Percentiles rank a stretch among this genome's conserved stretches.
These are phyloP conservation scores for Machimus rusticus DNA, from an alignment of 2,888 invertebrate species.

Conservation along the genomic window DNA sequence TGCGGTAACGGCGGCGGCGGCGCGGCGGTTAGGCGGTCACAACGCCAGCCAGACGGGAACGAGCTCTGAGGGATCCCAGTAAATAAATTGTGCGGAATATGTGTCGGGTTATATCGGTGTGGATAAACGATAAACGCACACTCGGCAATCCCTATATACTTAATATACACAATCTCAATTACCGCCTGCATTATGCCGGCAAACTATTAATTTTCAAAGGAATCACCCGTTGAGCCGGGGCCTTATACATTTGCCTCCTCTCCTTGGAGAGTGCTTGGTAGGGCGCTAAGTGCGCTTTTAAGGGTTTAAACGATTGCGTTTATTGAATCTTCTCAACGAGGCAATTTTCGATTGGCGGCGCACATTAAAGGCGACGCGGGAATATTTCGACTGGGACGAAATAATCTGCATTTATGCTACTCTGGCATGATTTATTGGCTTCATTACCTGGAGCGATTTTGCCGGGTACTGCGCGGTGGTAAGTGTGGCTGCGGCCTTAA, in stretches of 20 bases:
- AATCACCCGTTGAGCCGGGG: slow-evolving; percentile 14
- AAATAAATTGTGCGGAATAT: slow-evolving; percentile 12
- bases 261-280: background rate
- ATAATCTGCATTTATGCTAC: slow-evolving; percentile 21
- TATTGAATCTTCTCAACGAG: slow-evolving; percentile 24
- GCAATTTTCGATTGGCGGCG: slow-evolving; percentile 27
- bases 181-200: slow-evolving; percentile 30
- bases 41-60: background rate
- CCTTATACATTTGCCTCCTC: background rate
- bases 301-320: slow-evolving; percentile 3
- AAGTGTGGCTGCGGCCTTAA: background rate
- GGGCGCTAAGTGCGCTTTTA: slow-evolving; percentile 29
- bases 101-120: background rate
- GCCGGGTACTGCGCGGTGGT: background rate
- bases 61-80: background rate
- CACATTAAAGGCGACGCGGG: slow-evolving; percentile 6
- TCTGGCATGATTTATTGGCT: slow-evolving; percentile 1
- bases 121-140: background rate
- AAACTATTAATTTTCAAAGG: slow-evolving; percentile 30
- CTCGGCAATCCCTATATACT: background rate
- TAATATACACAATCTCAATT: slow-evolving; percentile 9
- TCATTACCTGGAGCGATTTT: background rate
- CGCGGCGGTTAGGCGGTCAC: background rate
- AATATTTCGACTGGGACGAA: slow-evolving; percentile 7
- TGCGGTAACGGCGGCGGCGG: background rate